A percentile compares a stretch with the other conserved stretches of the same genome.
These are phyloP conservation scores for Hofmannophila pseudospretella DNA, from an alignment of 2,888 invertebrate species.

Conservation along the genomic window DNA sequence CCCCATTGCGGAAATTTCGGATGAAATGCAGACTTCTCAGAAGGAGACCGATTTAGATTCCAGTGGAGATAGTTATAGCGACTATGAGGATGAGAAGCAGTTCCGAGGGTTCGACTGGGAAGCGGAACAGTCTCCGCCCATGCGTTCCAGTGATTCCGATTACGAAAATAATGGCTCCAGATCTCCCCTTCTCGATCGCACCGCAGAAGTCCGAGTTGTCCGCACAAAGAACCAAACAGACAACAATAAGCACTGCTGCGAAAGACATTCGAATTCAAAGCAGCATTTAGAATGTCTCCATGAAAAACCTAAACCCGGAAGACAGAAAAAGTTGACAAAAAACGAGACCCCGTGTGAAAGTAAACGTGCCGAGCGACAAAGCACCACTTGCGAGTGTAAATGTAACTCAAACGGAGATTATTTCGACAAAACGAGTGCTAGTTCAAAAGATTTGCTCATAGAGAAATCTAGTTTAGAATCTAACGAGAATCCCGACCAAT, in stretches of 20 bases:
- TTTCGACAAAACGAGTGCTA: constrained; percentile 82
- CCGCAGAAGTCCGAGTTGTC: constrained; percentile 62
- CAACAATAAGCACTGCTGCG: constrained; percentile 57
- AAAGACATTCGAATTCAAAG: constrained; percentile 43
- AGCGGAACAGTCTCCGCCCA: constrained; percentile 62
- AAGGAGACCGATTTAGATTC: constrained; percentile 80
- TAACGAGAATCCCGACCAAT: constrained; percentile 59
- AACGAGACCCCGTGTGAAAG: constrained; percentile 41
- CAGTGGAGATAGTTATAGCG: constrained; percentile 78
- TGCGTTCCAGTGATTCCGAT: constrained; percentile 80
- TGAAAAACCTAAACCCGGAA: constrained; percentile 58
- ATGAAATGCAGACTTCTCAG: constrained; percentile 84
- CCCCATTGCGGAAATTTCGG: constrained; percentile 91
- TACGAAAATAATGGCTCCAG: constrained; percentile 84
- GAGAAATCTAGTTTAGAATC: constrained; percentile 76
- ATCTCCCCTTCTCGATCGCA: constrained; percentile 81
- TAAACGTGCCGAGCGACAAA: constrained; percentile 40
- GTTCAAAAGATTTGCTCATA: constrained; percentile 83
- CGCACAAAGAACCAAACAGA: constrained; percentile 55
- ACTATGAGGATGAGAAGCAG: constrained; percentile 79
- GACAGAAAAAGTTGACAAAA: constrained; percentile 63
- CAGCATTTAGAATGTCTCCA: constrained; percentile 45
- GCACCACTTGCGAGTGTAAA: constrained; percentile 37
- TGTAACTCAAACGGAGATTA: constrained; percentile 58
- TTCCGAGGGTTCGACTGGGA: constrained; percentile 73